Base-by-base conservation (phyloP, 1,140 invertebrate genomes). In the Brachionus paranguensis region DNA sequence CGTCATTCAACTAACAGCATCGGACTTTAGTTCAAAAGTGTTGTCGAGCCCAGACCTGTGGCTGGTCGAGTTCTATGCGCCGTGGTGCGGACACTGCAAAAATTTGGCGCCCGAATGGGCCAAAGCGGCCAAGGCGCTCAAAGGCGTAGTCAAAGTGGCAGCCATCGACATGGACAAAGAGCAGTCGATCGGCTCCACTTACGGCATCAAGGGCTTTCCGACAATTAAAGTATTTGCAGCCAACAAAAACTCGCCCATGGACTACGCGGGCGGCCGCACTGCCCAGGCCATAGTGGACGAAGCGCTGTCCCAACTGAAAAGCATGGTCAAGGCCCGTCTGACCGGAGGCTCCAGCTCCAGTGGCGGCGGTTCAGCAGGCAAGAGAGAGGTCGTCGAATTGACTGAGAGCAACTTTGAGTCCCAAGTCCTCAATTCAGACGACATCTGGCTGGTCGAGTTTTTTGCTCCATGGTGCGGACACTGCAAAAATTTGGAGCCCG, bases 61-160 rank as follows among this genome's bases (percentile, higher is more conserved):
- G 95, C 87, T 99, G 70, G 95, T 99, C 4, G 96, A 98, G 89
- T 99, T 99, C 91, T 98, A 93, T 90, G 97, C 97, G 12, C 97
- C 97, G 0, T 91, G 90, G 89, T 91, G 91, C 85, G 90, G 91
- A 7, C 89, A 84, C 64, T 84, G 84, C 45, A 64, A 65, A 43
- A 78, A 64, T 65, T 53, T 84, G 27, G 84, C 74, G n/a, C 84
- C 84, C 20, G 84, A 78, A 70, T 84, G 50, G 50, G 33, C 14
- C 7, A 64, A 78, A 78, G 84, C 72, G 17, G 84, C 84, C 8
- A 78, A 37, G n/a, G 84, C 84, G 1, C 45, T 84, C 10, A 84
- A 84, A 65, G 84, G 84, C 29, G 68, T 84, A 20, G 84, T 84
- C 17, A 84, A 84, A 68, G 50, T 84, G 27, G 84, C 65, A 11